Base-by-base conservation (phyloP, 2,113 vertebrate species). In the Pholis gunnellus region DNA sequence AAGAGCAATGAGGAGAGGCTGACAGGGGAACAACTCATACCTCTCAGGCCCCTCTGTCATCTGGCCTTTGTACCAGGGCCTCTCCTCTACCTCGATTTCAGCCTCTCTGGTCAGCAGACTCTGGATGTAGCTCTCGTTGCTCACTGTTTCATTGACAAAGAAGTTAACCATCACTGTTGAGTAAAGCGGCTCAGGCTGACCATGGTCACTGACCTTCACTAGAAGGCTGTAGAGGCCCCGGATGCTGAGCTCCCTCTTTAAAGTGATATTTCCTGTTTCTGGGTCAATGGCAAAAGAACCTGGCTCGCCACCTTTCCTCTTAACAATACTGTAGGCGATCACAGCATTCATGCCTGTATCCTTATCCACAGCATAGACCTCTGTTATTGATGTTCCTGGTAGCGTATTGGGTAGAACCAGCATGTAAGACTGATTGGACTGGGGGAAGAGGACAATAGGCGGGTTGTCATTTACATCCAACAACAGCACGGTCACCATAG, bases 261-360 rank as follows among this genome's bases (percentile, higher is more conserved):
- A 94, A 20, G 99, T 99, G 84, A 99, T 99, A 92, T 99, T 99
- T 79, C 99, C 99, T 11, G 98, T 99, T 91, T 97, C 95, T 2
- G 97, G 94, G 91, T 99, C 97, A 60, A 99, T 99, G 67, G 96
- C 96, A 81, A 99, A 99, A 0, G 97, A 98, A n/a, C 97, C 97
- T 0, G 96, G 96, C 46, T 97, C 95, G 0, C 96, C 97, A 0
- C 98, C 99, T 93, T 96, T 97, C 90, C 98, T 96, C 65, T 97
- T 97, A 91, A 99, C 97, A 88, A 99, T 99, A 89, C 97, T 99
- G 75, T 99, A 99, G 34, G 97, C 97, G 56, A 99, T 99, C 44
- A 99, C 99, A 14, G 98, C 99, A 22, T 99, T 99, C 98, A 99
- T 99, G 59, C 99, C 99, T 0, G 98, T 98, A 88, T 99, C 99